Evolutionary conservation across 2,888 invertebrate species (phyloP).

Genomic region (Ophonus ardosiacus): DNA sequence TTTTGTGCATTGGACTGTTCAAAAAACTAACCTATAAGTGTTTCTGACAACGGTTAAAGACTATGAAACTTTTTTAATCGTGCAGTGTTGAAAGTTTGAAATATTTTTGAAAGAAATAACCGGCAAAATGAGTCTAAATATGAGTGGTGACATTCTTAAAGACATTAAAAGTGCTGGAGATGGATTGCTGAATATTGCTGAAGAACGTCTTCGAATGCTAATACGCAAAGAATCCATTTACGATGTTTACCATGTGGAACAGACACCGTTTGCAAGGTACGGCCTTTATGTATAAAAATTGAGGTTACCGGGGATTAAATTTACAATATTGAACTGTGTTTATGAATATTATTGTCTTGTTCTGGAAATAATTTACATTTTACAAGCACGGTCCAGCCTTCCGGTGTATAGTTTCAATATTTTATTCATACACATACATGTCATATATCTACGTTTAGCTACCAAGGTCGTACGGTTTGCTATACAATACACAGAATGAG

Average conservation of each 20-base stretch:
- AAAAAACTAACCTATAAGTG: slow-evolving; percentile 40
- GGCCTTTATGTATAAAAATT: slow-evolving; percentile 9
- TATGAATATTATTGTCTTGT: slow-evolving; percentile 9
- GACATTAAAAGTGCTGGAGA: slow-evolving; percentile 81
- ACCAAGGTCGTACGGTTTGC: slow-evolving; percentile 44
- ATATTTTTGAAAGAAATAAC: slow-evolving; percentile 70
- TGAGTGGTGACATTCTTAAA: slow-evolving; percentile 78
- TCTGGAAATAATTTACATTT: slow-evolving; percentile 34
- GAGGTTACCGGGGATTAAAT: not conserved
- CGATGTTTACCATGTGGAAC: slow-evolving; percentile 88
- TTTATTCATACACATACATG: not conserved
- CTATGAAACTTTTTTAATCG: slow-evolving; percentile 32
- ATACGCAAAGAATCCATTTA: slow-evolving; percentile 86
- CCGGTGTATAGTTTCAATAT: slow-evolving; percentile 35
- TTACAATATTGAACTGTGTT: slow-evolving; percentile 6
- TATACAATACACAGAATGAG: not conserved
- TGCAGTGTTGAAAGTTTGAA: slow-evolving; percentile 35
- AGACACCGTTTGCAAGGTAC: slow-evolving; percentile 91
- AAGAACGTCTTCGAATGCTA: slow-evolving; percentile 82
- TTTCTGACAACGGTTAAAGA: slow-evolving; percentile 31
- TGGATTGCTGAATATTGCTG: slow-evolving; percentile 85
- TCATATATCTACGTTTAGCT: slow-evolving; percentile 12
- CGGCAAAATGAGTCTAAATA: slow-evolving; percentile 74
- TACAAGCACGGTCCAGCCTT: slow-evolving; percentile 4
- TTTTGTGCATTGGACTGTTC: slow-evolving; percentile 46